A percentile compares a stretch with the other conserved stretches of the same genome.
phyloP scores from a whole-genome alignment of 1,140 invertebrate genomes.

The Rhyzopertha dominica region DNA sequence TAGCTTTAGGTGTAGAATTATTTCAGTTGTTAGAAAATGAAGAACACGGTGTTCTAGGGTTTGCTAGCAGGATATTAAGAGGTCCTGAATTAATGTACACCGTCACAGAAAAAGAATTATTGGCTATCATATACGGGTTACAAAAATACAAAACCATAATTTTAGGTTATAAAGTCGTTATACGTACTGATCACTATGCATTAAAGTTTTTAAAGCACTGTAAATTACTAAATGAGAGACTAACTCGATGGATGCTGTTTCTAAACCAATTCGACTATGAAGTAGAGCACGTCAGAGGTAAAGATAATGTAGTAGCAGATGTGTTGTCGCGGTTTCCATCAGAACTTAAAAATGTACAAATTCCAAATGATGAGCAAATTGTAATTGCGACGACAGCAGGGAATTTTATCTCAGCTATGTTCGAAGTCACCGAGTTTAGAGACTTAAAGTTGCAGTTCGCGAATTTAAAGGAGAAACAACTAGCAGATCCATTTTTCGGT shows the following conservation, averaged over 20 bases:
- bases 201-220: slow-evolving; percentile 45
- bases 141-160: slow-evolving; percentile 36
- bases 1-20: slow-evolving; percentile 25
- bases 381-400: no score
- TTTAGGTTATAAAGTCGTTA: slow-evolving; percentile 21
- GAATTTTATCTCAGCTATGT: no score
- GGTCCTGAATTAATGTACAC: slow-evolving; percentile 32
- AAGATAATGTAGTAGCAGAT: slow-evolving; percentile 29
- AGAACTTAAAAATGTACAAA: no score
- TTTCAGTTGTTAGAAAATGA: slow-evolving; percentile 22
- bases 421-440: no score
- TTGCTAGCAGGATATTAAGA: slow-evolving; percentile 22
- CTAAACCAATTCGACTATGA: slow-evolving; percentile 45
- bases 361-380: no score
- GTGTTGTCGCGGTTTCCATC: slow-evolving; percentile 23
- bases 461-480: no score
- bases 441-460: no score
- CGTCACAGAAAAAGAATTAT: slow-evolving; percentile 38
- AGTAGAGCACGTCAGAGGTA: slow-evolving; percentile 35
- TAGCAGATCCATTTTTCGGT: no score
- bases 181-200: slow-evolving; percentile 48
- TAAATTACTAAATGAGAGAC: slow-evolving; percentile 39
- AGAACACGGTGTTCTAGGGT: slow-evolving; percentile 17
- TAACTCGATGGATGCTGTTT: slow-evolving; percentile 44
- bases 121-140: slow-evolving; percentile 35